phyloP scores from a whole-genome alignment of 2,888 invertebrate genomes.

The Notocelia uddmanniana region DNA sequence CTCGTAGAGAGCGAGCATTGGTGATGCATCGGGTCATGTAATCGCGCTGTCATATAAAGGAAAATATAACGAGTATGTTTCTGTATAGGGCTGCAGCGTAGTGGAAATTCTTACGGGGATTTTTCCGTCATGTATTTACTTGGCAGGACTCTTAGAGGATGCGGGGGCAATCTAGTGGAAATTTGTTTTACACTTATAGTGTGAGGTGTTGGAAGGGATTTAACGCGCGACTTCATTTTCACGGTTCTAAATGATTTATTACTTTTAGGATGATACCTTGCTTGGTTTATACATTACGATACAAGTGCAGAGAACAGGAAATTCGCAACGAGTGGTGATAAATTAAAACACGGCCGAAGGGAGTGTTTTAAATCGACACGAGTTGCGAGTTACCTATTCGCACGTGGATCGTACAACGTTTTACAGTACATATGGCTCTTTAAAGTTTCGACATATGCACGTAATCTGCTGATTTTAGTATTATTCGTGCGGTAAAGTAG shows the following conservation, averaged over 20 bases:
- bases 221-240: constrained; percentile 8
- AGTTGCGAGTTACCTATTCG: too few relatives aligned
- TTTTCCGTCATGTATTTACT: constrained; percentile 54
- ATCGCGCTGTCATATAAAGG: not conserved
- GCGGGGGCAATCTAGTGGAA: constrained; percentile 45
- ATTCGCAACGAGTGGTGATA: too few relatives aligned
- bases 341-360: too few relatives aligned
- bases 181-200: constrained; percentile 16
- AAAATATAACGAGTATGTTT: not conserved
- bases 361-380: too few relatives aligned
- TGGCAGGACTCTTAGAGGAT: constrained; percentile 53
- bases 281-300: too few relatives aligned
- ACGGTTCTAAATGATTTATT: not conserved
- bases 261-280: not conserved
- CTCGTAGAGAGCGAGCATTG: constrained; percentile 47
- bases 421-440: too few relatives aligned
- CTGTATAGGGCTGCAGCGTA: constrained; percentile 1
- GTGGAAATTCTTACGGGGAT: constrained; percentile 44
- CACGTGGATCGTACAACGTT: too few relatives aligned
- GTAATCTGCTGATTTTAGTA: too few relatives aligned
- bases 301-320: too few relatives aligned
- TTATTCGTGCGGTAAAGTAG: too few relatives aligned
- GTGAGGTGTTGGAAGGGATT: constrained; percentile 3
- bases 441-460: too few relatives aligned
- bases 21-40: constrained; percentile 43